Evolutionary conservation across 2,888 invertebrate species (phyloP).

Genomic region (Nomada ferruginata): DNA sequence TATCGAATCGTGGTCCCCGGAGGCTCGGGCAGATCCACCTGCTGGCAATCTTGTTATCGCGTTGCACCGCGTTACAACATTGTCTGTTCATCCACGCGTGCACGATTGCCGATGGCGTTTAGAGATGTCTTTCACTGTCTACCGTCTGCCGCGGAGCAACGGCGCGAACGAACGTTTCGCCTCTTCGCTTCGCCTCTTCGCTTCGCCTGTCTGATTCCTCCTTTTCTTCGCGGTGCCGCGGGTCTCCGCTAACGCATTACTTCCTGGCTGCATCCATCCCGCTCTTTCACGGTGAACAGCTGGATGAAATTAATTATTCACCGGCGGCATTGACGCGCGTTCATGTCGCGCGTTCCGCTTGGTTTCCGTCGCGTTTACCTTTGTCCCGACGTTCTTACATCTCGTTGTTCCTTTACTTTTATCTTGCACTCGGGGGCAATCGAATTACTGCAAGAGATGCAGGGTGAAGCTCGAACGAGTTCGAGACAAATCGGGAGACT

Average conservation of each 20-base stretch:
- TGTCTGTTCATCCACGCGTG: conserved; percentile 41
- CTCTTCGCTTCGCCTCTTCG: conserved; percentile 42
- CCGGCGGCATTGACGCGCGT: conserved; percentile 55
- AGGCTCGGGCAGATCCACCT: conserved; percentile 20
- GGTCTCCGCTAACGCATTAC: conserved; percentile 44
- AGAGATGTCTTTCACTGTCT: conserved; percentile 44
- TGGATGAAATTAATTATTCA: conserved; percentile 75
- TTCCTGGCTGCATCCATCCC: conserved; percentile 51
- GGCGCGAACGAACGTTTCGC: conserved; percentile 9
- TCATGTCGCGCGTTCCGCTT: conserved; percentile 4
- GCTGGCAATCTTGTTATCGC: conserved; percentile 51
- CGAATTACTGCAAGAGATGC: too few relatives aligned
- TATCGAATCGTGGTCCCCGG: conserved; percentile 16
- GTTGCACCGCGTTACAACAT: conserved; percentile 39
- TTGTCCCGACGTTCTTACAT: not conserved
- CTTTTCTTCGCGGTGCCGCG: conserved; percentile 35
- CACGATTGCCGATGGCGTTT: conserved; percentile 52
- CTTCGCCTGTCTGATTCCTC: conserved; percentile 43
- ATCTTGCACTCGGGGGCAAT: too few relatives aligned
- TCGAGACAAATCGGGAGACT: not conserved
- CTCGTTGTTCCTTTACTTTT: not conserved
- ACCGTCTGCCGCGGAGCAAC: conserved; percentile 14
- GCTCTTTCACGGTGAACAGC: conserved; percentile 66
- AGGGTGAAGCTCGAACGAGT: not conserved
- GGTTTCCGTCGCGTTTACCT: not conserved